phyloP scores from a whole-genome alignment of 2,113 vertebrate species.

The Alethe castanea region DNA sequence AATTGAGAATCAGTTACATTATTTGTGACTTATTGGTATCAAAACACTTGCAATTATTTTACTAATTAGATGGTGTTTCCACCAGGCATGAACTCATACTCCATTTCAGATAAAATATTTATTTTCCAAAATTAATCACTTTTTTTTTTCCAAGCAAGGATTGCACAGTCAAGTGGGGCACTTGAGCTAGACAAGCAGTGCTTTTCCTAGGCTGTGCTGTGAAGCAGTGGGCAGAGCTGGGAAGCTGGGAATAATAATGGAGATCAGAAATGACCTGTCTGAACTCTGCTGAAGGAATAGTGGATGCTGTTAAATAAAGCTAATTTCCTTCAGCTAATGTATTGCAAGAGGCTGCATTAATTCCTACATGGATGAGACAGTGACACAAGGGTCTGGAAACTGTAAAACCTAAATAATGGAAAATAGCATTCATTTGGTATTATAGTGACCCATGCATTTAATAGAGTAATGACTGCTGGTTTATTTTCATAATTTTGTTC shows the following conservation, averaged over 20 bases:
- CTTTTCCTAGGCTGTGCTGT: not conserved
- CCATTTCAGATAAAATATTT: not conserved
- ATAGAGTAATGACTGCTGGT: not conserved
- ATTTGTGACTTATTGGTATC: not conserved
- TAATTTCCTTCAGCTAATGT: not conserved
- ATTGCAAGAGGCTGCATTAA: not conserved
- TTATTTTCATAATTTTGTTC: not conserved
- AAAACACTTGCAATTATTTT: not conserved
- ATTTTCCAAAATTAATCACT: not conserved
- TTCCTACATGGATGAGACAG: not conserved
- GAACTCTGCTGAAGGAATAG: not conserved
- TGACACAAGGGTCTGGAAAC: not conserved
- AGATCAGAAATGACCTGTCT: not conserved
- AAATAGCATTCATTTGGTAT: not conserved
- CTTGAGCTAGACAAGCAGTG: not conserved
- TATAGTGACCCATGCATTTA: not conserved
- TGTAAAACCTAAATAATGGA: not conserved
- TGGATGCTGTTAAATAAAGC: not conserved
- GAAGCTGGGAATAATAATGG: not conserved
- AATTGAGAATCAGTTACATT: not conserved
- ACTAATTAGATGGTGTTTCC: not conserved
- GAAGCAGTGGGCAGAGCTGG: not conserved
- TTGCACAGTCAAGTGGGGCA: not conserved
- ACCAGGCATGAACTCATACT: not conserved
- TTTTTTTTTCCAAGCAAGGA: not conserved